Percentiles rank a stretch among this genome's conserved stretches.
phyloP scores from a whole-genome alignment of 2,888 invertebrate species.

The Dinocampus coccinellae region DNA sequence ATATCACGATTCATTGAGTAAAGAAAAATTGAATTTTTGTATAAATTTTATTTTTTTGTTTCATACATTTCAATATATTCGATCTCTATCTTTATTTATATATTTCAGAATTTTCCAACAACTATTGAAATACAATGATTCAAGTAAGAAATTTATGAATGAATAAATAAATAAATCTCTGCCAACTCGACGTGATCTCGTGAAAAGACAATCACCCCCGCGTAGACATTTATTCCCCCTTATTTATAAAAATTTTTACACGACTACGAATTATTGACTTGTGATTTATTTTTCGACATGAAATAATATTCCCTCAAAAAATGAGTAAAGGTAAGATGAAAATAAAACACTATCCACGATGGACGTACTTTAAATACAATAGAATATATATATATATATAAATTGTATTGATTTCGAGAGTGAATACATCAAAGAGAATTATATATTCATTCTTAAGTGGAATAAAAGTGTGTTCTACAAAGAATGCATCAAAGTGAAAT shows the following conservation, averaged over 20 bases:
- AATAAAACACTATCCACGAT: too few relatives aligned
- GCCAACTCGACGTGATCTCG: background rate
- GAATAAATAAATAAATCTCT: background rate
- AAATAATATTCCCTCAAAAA: too few relatives aligned
- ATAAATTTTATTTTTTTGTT: too few relatives aligned
- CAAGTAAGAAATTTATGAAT: slow-evolving; percentile 12
- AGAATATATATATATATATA: too few relatives aligned
- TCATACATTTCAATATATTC: background rate
- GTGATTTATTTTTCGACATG: too few relatives aligned
- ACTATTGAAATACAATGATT: background rate
- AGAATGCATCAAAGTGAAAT: background rate
- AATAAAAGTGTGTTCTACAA: background rate
- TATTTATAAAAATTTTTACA: too few relatives aligned
- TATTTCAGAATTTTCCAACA: background rate
- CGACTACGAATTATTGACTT: too few relatives aligned
- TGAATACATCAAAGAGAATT: background rate
- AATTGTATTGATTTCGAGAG: background rate
- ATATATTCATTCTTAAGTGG: background rate
- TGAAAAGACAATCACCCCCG: background rate
- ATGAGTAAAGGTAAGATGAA: too few relatives aligned
- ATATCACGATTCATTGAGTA: background rate
- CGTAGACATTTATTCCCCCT: slow-evolving; percentile 21
- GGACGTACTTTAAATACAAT: too few relatives aligned
- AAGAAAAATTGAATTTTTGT: background rate
- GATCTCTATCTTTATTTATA: background rate